Conservation (phyloP, 2,888 invertebrate species). For the Lottia gigantea region DNA sequence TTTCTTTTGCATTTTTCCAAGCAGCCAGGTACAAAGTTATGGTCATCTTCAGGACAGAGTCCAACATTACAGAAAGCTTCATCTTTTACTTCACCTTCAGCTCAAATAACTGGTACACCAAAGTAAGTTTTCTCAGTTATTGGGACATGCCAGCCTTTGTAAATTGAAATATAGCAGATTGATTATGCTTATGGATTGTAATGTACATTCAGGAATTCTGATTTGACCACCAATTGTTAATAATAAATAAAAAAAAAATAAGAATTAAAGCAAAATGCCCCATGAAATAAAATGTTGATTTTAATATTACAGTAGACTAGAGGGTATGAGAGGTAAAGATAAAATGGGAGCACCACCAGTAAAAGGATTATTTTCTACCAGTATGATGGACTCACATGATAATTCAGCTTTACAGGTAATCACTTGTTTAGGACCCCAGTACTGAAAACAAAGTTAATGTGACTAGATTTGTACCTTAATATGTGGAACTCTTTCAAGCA, state of each 20-base stretch:
- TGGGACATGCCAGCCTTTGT: no score
- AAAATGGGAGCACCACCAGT: conserved; percentile 49
- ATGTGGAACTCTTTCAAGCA: no score
- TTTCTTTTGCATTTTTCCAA: no score
- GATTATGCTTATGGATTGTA: no score
- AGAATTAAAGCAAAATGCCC: no score
- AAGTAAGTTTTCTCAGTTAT: conserved; percentile 23
- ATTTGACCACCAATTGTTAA: no score
- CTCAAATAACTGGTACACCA: conserved; percentile 40
- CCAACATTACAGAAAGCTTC: conserved; percentile 22
- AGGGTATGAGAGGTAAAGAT: conserved; percentile 41
- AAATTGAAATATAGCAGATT: no score
- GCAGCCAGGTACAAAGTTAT: conserved; percentile 24
- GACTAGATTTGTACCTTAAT: no score
- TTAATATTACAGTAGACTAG: conserved; percentile 24
- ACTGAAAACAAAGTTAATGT: not conserved
- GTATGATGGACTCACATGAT: conserved; percentile 31
- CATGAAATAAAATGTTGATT: no score
- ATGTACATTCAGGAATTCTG: no score
- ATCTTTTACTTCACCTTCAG: conserved; percentile 41
- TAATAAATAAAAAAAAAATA: no score
- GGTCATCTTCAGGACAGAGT: conserved; percentile 27
- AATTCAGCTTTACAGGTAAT: conserved; percentile 23
- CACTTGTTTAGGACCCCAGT: not conserved
- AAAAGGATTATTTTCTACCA: conserved; percentile 39